Conservation (phyloP, 1,140 invertebrate species). For the Cepaea nemoralis region DNA sequence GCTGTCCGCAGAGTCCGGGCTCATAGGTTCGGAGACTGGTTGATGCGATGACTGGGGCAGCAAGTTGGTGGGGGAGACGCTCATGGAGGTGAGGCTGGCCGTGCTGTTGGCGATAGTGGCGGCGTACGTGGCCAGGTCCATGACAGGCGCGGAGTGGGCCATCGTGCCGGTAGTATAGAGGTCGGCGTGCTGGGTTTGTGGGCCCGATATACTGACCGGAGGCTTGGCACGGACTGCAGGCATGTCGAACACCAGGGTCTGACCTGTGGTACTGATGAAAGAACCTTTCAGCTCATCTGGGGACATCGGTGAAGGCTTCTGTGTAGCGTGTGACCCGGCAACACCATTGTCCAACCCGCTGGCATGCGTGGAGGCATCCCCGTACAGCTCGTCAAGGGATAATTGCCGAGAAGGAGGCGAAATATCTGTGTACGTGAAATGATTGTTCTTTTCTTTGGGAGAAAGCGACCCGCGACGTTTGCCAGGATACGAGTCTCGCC, state of each 20-base stretch:
- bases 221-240: slow-evolving; percentile 38
- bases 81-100: slow-evolving; percentile 68
- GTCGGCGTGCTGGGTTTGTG: slow-evolving; percentile 2
- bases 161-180: slow-evolving; percentile 29
- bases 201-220: slow-evolving; percentile 24
- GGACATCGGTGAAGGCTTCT: slow-evolving; percentile 57
- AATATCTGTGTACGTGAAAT: slow-evolving; percentile 63
- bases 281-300: slow-evolving; percentile 59
- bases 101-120: slow-evolving; percentile 71
- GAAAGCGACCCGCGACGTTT: slow-evolving; percentile 61
- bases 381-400: slow-evolving; percentile 58
- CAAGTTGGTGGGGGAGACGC: slow-evolving; percentile 67
- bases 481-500: slow-evolving; percentile 64
- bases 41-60: slow-evolving; percentile 40
- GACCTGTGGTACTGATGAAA: slow-evolving; percentile 49
- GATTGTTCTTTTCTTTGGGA: slow-evolving; percentile 58
- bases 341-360: slow-evolving; percentile 44
- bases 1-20: slow-evolving; percentile 59
- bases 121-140: slow-evolving; percentile 69
- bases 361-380: slow-evolving; percentile 20
- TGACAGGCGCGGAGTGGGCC: slow-evolving; percentile 54
- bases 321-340: slow-evolving; percentile 41
- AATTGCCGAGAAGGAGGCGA: slow-evolving; percentile 60
- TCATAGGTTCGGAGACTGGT: slow-evolving; percentile 44
- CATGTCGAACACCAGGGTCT: slow-evolving; percentile 47